phyloP scores from a whole-genome alignment of 2,797 vertebrate genomes.

The Capromys pilorides region DNA sequence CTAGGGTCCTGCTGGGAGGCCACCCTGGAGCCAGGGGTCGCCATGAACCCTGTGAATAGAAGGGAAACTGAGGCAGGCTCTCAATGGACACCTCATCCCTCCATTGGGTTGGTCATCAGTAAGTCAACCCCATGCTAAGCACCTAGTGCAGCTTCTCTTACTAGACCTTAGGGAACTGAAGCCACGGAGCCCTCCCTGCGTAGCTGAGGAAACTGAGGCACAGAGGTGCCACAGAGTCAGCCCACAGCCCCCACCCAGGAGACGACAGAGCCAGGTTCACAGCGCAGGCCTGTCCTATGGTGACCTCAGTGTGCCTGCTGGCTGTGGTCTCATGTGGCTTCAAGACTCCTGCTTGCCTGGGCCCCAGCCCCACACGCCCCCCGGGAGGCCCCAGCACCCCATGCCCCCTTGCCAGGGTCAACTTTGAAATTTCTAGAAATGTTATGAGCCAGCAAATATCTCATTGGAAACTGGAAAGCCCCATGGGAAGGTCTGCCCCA shows the following conservation, averaged over 20 bases:
- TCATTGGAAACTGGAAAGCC: neutral
- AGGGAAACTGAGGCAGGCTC: neutral
- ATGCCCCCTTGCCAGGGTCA: neutral
- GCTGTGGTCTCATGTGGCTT: rapidly evolving
- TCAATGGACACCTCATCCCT: rapidly evolving
- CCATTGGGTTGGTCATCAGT: rapidly evolving
- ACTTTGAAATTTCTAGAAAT: neutral
- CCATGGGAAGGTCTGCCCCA: rapidly evolving
- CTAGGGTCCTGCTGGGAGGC: neutral
- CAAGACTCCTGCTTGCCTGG: neutral
- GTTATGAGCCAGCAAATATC: neutral
- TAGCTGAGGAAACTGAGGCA: neutral
- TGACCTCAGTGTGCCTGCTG: rapidly evolving
- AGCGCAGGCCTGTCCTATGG: rapidly evolving
- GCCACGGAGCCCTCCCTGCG: neutral
- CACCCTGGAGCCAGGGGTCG: neutral
- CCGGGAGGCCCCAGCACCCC: neutral
- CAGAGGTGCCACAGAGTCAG: no score
- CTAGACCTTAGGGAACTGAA: neutral
- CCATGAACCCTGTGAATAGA: rapidly evolving
- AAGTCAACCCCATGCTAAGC: no score
- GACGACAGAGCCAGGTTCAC: neutral
- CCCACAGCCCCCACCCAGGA: neutral
- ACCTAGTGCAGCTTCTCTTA: neutral
- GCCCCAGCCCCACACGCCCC: neutral